A percentile compares a stretch with the other conserved stretches of the same genome.
Conservation (phyloP, 2,113 vertebrate genomes). For the Hyperopisus bebe region DNA sequence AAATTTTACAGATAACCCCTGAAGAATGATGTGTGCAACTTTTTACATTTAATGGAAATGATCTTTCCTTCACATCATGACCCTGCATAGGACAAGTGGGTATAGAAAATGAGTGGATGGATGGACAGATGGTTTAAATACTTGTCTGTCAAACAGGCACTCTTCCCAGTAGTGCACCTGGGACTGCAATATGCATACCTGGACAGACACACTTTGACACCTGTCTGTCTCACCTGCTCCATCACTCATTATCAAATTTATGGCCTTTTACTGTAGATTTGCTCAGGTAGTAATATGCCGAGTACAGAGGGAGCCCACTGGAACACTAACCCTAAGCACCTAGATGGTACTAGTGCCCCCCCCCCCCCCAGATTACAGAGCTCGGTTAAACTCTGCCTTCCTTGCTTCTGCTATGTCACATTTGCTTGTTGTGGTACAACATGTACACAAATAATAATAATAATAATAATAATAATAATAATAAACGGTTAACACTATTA, state of each 20-base stretch:
- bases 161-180: background rate
- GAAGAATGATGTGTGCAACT: background rate
- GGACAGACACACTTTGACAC: background rate
- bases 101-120: background rate
- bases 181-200: background rate
- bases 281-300: background rate
- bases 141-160: background rate
- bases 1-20: background rate
- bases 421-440: background rate
- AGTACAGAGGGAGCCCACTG: background rate
- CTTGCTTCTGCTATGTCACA: background rate
- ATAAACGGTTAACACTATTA: too few species aligned
- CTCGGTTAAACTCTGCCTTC: background rate
- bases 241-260: background rate
- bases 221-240: background rate
- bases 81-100: background rate
- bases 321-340: background rate
- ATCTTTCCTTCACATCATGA: background rate
- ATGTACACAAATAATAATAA: background rate
- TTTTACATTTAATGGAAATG: background rate
- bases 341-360: background rate
- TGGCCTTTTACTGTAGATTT: background rate
- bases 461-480: too few species aligned
- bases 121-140: background rate
- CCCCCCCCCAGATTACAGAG: background rate